Base-by-base conservation (phyloP, 2,888 invertebrate species). In the Stramonita haemastoma region DNA sequence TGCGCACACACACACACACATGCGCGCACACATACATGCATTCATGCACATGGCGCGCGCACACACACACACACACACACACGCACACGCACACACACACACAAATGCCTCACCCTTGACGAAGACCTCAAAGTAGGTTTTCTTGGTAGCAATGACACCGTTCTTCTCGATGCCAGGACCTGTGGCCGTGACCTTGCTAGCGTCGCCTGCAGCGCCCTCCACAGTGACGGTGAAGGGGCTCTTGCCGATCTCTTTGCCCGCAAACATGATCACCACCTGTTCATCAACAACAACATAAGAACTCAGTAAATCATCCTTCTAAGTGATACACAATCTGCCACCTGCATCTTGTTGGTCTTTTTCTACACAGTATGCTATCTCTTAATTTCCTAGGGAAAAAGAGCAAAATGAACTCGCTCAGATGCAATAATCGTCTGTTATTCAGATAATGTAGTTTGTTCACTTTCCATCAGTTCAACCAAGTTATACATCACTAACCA, bases 71-170 rank as follows among this genome's bases (percentile, higher is more conserved):
- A 5, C 73, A 26, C 73, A 6, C 60, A 15, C 60, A 13, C 60
- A 60, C 19, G 22, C 60, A 60, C 60, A 13, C 60, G 13, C 15
- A 60, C 60, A 6, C 73, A 73, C 73, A 73, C 11, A 73, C 32
- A 79, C 79, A 79, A 15, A 79, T 13, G 17, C 22, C 87, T 92
- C 95, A 97, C 97, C 97, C 96, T 98, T 98, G 29, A 98, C 97
- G 93, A 97, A 97, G 92, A 98, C 97, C 94, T 98, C 98, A 94
- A 98, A 98, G 96, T 97, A 97, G 0, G 98, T 98, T 70, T 97
- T 97, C 94, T 97, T 97, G 94, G 97, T 97, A 89, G 98, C 97
- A 93, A 97, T 97, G 57, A 97, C 97, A 22, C 98, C 98, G 91
- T 97, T 97, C 34, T 97, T 97, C 95, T 98, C 97, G 36, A 98